These are phyloP conservation scores for Stenodema calcarata DNA, from an alignment of 2,888 invertebrate genomes.

Conservation along the genomic window DNA sequence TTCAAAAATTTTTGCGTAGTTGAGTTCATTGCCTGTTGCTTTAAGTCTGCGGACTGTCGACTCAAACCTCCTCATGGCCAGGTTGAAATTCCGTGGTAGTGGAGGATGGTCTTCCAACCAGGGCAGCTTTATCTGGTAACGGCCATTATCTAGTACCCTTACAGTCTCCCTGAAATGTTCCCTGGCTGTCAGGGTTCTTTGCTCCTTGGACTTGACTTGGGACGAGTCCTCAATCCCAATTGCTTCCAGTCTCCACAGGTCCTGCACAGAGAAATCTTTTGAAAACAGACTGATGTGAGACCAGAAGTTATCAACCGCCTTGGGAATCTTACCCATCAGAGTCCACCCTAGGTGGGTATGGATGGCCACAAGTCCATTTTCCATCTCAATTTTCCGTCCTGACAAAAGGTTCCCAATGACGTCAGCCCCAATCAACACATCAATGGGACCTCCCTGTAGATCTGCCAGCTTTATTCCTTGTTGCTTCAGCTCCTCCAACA, in stretches of 20 bases:
- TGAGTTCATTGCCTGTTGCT: constrained; percentile 53
- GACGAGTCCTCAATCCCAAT: constrained; percentile 51
- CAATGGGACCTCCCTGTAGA: neutral
- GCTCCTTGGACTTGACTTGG: constrained; percentile 1
- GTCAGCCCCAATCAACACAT: constrained; percentile 38
- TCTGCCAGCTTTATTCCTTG: neutral
- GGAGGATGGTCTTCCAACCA: constrained; percentile 59
- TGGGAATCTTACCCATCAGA: constrained; percentile 29
- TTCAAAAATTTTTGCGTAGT: constrained; percentile 57
- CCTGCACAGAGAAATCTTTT: neutral
- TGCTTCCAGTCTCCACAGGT: constrained; percentile 51
- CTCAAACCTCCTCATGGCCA: constrained; percentile 58
- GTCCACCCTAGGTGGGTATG: constrained; percentile 40
- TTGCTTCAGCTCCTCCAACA: neutral
- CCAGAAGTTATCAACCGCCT: neutral
- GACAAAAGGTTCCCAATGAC: constrained; percentile 22
- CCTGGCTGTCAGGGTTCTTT: constrained; percentile 11
- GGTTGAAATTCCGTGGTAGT: constrained; percentile 56
- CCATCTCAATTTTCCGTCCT: constrained; percentile 9
- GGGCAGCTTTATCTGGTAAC: constrained; percentile 59
- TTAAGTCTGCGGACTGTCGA: constrained; percentile 55
- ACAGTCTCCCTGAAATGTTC: constrained; percentile 56
- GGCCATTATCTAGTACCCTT: constrained; percentile 55
- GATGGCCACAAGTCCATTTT: constrained; percentile 3
- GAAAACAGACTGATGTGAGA: neutral